phyloP scores from a whole-genome alignment of 2,797 vertebrate genomes.

The Malurus leucopterus region DNA sequence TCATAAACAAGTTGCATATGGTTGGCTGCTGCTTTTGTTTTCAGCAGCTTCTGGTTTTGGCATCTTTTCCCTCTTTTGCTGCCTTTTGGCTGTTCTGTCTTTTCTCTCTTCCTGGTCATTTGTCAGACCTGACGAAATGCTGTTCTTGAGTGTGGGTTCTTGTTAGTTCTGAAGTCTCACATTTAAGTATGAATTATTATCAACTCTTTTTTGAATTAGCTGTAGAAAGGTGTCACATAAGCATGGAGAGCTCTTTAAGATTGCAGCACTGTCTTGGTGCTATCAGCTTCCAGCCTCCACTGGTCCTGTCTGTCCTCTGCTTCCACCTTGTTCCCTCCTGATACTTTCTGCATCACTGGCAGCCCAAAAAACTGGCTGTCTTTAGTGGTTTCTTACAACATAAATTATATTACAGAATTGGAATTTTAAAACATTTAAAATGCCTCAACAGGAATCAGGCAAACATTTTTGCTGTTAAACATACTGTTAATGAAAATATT shows the following conservation, averaged over 20 bases:
- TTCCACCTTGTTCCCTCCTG: neutral
- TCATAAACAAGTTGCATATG: neutral
- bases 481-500: neutral
- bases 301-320: neutral
- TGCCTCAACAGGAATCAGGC: neutral
- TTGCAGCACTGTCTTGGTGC: fast-evolving
- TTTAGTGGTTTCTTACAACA: neutral
- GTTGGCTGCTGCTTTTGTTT: neutral
- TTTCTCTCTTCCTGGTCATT: neutral
- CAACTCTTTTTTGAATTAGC: neutral
- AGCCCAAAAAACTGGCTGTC: neutral
- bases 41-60: neutral
- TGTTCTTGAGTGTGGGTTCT: neutral
- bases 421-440: neutral
- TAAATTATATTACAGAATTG: neutral
- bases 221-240: neutral
- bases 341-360: neutral
- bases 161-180: neutral
- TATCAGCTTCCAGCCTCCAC: neutral
- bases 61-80: neutral
- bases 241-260: fast-evolving
- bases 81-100: neutral
- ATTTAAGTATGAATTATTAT: neutral
- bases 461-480: neutral
- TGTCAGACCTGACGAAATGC: neutral